These are phyloP conservation scores for Vulpes vulpes DNA, from an alignment of 2,113 vertebrate species.

Conservation along the genomic window DNA sequence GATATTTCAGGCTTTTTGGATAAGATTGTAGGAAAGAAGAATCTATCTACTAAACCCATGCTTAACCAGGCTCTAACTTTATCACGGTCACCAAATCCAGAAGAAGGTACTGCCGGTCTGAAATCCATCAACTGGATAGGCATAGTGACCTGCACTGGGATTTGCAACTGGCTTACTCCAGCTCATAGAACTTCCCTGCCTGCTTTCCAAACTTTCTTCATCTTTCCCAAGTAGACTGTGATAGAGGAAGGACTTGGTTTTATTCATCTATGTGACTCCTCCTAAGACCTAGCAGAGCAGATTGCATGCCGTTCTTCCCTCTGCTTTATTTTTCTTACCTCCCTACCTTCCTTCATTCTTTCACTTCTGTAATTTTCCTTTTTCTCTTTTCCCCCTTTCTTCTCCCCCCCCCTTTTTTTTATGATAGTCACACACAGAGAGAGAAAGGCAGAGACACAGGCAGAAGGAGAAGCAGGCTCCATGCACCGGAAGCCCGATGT, in stretches of 20 bases:
- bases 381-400: not conserved
- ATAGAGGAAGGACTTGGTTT: not conserved
- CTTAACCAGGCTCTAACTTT: not conserved
- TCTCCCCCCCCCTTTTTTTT: not conserved
- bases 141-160: not conserved
- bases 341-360: not conserved
- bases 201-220: not conserved
- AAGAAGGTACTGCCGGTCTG: not conserved
- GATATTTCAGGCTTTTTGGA: not conserved
- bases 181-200: not conserved
- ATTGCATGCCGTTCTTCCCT: not conserved
- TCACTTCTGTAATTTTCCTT: not conserved
- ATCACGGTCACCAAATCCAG: not conserved
- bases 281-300: not conserved
- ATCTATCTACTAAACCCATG: not conserved
- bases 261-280: not conserved
- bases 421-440: too few species aligned
- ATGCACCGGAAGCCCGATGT: too few species aligned
- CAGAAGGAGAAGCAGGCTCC: too few species aligned
- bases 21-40: not conserved
- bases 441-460: too few species aligned
- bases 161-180: not conserved
- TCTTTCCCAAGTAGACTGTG: not conserved
- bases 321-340: not conserved
- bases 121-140: not conserved